Conservation (phyloP, 2,888 invertebrate species). For the Coenonympha glycerion region DNA sequence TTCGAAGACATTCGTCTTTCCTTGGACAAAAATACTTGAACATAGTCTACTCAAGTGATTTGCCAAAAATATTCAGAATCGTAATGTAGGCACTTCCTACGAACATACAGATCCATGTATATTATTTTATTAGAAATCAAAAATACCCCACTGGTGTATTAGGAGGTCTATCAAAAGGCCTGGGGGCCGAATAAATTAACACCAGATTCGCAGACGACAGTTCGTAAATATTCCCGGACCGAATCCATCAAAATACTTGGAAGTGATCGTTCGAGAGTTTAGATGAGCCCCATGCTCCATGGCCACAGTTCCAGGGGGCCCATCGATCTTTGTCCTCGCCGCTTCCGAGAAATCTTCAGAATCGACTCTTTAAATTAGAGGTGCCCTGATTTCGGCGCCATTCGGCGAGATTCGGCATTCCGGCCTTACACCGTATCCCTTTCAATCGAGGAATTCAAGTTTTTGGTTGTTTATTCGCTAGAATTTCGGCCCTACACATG, state of each 20-base stretch:
- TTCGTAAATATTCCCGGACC: conserved; percentile 19
- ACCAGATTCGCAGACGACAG: conserved; percentile 40
- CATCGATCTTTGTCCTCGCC: conserved; percentile 34
- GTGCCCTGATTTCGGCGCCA: conserved; percentile 25
- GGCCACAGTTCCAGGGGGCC: conserved; percentile 8
- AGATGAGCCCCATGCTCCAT: not conserved
- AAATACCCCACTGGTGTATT: not conserved
- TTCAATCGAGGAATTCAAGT: not conserved
- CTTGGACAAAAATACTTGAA: too few relatives aligned
- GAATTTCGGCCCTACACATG: not conserved
- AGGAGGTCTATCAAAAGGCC: conserved; percentile 23
- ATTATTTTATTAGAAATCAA: too few relatives aligned
- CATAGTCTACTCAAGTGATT: too few relatives aligned
- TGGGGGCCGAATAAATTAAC: conserved; percentile 33
- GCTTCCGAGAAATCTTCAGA: conserved; percentile 31
- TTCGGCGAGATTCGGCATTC: conserved; percentile 17
- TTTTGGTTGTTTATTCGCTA: not conserved
- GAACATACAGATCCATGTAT: too few relatives aligned
- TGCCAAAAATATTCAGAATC: too few relatives aligned
- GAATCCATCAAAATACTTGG: conserved; percentile 32
- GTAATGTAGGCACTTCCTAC: too few relatives aligned
- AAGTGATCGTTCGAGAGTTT: conserved; percentile 26
- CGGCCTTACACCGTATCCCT: not conserved
- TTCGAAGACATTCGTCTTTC: too few relatives aligned
- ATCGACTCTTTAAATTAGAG: conserved; percentile 24